Conservation (phyloP, 2,888 invertebrate species). For the Lepidochitona cinerea region DNA sequence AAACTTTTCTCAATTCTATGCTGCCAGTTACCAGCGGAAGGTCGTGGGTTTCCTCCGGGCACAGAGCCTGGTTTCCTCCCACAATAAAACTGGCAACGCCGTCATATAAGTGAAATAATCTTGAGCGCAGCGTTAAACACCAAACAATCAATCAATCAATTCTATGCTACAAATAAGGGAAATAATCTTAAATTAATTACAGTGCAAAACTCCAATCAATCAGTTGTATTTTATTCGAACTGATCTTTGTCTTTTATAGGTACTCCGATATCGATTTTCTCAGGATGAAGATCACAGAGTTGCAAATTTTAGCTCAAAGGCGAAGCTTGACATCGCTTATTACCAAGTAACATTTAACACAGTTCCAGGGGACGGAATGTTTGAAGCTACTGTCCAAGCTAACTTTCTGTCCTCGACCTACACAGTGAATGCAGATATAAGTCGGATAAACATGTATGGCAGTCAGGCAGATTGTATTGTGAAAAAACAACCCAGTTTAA, state of each 20-base stretch:
- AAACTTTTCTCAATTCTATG: too few relatives aligned
- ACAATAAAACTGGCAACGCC: too few relatives aligned
- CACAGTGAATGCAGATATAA: constrained; percentile 38
- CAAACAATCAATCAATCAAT: too few relatives aligned
- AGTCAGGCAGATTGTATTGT: constrained; percentile 54
- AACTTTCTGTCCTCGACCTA: constrained; percentile 28
- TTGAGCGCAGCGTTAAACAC: too few relatives aligned
- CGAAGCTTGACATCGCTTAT: constrained; percentile 44
- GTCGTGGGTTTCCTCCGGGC: too few relatives aligned
- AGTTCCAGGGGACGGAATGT: constrained; percentile 48
- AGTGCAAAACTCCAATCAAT: too few relatives aligned
- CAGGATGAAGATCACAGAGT: constrained; percentile 45
- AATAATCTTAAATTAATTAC: too few relatives aligned
- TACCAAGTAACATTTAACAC: constrained; percentile 52
- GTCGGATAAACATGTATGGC: constrained; percentile 57
- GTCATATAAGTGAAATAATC: too few relatives aligned
- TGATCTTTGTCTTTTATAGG: constrained; percentile 33
- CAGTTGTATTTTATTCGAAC: too few relatives aligned
- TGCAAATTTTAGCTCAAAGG: constrained; percentile 45
- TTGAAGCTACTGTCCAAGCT: constrained; percentile 55
- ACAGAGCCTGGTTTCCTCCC: too few relatives aligned
- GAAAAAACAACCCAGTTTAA: constrained; percentile 47
- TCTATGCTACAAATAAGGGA: too few relatives aligned
- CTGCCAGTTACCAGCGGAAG: too few relatives aligned
- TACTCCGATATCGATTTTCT: constrained; percentile 45